These are phyloP conservation scores for Antechinus stuartii DNA, from an alignment of 2,113 vertebrate genomes.

Conservation along the genomic window DNA sequence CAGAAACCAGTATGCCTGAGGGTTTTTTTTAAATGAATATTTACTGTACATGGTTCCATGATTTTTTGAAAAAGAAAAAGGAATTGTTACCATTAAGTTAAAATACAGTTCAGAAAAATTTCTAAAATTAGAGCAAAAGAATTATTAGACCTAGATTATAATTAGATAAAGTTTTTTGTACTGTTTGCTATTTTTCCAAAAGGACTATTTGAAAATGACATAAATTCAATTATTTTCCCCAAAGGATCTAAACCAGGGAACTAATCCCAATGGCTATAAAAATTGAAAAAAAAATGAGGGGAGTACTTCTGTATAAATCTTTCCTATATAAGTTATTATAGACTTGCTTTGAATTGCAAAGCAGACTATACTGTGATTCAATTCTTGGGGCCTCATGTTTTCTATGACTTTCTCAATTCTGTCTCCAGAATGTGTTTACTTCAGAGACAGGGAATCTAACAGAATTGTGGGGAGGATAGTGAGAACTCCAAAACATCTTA, in stretches of 20 bases:
- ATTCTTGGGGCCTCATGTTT: neutral
- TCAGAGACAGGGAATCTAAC: neutral
- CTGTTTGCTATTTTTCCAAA: neutral
- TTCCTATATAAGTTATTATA: neutral
- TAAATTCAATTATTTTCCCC: neutral
- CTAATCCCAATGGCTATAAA: neutral
- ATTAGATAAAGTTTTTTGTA: neutral
- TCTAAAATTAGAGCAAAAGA: conserved; percentile 18
- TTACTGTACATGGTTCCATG: neutral
- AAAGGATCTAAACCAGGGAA: neutral
- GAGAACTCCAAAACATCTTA: neutral
- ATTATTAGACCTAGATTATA: neutral
- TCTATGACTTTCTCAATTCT: neutral
- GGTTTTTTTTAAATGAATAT: neutral
- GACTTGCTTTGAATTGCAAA: neutral
- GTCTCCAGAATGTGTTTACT: neutral
- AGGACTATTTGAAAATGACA: neutral
- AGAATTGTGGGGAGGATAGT: neutral
- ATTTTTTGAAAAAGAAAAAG: neutral
- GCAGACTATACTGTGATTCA: neutral
- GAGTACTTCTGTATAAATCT: neutral
- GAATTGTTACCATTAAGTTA: neutral
- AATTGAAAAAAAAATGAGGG: neutral
- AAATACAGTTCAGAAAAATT: neutral
- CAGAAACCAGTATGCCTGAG: neutral